Evolutionary conservation across 2,888 invertebrate species (phyloP).

Genomic region (Lacanobia oleracea): DNA sequence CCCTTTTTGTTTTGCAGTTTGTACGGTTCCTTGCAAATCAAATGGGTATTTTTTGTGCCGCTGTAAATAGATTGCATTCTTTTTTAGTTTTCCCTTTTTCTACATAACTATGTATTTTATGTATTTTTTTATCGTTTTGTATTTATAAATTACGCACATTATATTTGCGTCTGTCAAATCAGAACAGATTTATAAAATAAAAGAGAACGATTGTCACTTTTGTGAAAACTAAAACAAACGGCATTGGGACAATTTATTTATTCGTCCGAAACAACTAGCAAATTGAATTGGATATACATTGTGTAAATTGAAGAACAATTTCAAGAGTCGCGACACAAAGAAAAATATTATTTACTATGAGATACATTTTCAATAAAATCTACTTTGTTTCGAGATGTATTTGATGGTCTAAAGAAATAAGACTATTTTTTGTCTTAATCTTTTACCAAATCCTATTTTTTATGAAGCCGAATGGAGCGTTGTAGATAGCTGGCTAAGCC

Average conservation of each 20-base stretch:
- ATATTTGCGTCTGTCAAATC: not conserved
- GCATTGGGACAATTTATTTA: conserved; percentile 16
- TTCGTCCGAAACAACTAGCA: conserved; percentile 16
- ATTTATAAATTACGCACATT: not conserved
- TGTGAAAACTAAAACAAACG: conserved; percentile 7
- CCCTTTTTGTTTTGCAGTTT: not conserved
- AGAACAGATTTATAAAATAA: not conserved
- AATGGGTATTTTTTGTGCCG: conserved; percentile 1
- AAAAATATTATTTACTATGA: conserved; percentile 13
- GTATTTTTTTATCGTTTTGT: not conserved
- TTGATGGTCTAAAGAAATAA: conserved; percentile 3
- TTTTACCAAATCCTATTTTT: conserved; percentile 15
- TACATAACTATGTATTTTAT: not conserved
- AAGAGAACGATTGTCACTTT: not conserved
- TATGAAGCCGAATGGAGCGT: not conserved
- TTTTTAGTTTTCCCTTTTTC: not conserved
- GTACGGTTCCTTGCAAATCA: conserved; percentile 22
- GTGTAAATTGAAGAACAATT: conserved; percentile 27
- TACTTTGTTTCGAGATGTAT: conserved; percentile 9
- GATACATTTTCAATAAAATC: conserved; percentile 23
- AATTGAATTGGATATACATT: conserved; percentile 29
- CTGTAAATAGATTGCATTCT: not conserved
- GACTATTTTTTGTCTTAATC: conserved; percentile 11
- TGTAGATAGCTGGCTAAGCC: conserved; percentile 25
- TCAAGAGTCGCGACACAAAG: conserved; percentile 20